Evolutionary conservation across 1,140 invertebrate species (phyloP), one percentile per base, ranked within the genome.

Genomic region (Bombus soroeensis): DNA sequence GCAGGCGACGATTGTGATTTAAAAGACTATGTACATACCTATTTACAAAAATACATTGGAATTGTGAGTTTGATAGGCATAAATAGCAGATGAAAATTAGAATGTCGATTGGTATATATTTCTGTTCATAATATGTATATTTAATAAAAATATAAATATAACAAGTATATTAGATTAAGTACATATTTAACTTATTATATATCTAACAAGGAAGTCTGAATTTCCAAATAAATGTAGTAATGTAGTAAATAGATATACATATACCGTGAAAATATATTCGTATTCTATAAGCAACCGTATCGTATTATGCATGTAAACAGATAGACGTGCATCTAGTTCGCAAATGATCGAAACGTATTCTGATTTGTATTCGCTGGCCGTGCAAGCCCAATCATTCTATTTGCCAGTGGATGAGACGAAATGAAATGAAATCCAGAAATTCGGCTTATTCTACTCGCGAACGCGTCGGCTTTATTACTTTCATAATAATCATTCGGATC

Each of bases 361-460:
- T 90, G 76, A 90, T 90, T 90, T 88, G 79, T 90, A 90, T 90
- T 90, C 77, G 13, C 39, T 13, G 68, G 34, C 32, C 57, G 83
- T 68, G 22, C 76, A 53, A 57, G 47, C 59, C 85, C 86, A 86
- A 90, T 90, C 89, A 90, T 90, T 90, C 82, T 90, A 86, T 83
- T 90, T 72, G 76, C 81, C 39, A 53, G 64, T 53, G 84, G 85
- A 79, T 88, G 81, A 90, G 89, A 90, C 89, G 89, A 86, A 90
- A 90, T 74, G 82, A 87, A 90, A 90, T 90, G 77, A 90, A 90
- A 88, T 90, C 76, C 66, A 82, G 89, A 90, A 88, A 88, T 90
- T 90, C 80, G 43, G 71, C 81, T 90, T 90, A 85, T 88, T 90
- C 87, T 77, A 53, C 87, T 78, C 89, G 86, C 77, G 81, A 90